Conservation (phyloP, 2,113 vertebrate genomes). For the Toxotes jaculatrix region DNA sequence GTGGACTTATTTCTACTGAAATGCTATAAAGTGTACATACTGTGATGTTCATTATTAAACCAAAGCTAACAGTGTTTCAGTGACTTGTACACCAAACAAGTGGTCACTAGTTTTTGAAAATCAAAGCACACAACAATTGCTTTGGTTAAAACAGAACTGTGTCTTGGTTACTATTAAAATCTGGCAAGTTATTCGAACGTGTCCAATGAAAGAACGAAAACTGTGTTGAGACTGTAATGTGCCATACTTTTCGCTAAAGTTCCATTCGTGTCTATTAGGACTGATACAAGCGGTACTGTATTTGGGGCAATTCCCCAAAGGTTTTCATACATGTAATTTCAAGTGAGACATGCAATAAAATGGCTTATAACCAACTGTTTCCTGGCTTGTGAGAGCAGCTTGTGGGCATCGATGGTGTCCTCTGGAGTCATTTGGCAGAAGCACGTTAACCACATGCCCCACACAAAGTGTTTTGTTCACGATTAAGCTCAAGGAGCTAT, state of each 20-base stretch:
- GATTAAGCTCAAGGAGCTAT: constrained; percentile 18
- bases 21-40: background rate
- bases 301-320: constrained; percentile 3
- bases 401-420: constrained; percentile 46
- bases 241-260: background rate
- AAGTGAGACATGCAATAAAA: constrained; percentile 48
- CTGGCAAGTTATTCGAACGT: background rate
- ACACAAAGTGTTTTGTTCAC: constrained; percentile 44
- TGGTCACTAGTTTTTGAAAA: background rate
- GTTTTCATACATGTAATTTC: constrained; percentile 14
- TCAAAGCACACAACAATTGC: background rate
- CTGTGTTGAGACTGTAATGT: background rate
- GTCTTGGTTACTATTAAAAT: constrained; percentile 3
- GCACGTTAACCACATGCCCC: constrained; percentile 51
- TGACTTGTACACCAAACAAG: background rate
- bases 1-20: constrained; percentile 25
- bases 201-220: constrained; percentile 1
- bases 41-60: constrained; percentile 11
- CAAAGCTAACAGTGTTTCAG: constrained; percentile 28
- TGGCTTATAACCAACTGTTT: constrained; percentile 10
- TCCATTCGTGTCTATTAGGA: background rate
- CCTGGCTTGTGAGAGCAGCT: constrained; percentile 44
- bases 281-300: background rate
- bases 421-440: constrained; percentile 9
- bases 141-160: background rate